A percentile compares a stretch with the other conserved stretches of the same genome.
Conservation (phyloP, 2,888 invertebrate species). For the Rhamnusium bicolor region DNA sequence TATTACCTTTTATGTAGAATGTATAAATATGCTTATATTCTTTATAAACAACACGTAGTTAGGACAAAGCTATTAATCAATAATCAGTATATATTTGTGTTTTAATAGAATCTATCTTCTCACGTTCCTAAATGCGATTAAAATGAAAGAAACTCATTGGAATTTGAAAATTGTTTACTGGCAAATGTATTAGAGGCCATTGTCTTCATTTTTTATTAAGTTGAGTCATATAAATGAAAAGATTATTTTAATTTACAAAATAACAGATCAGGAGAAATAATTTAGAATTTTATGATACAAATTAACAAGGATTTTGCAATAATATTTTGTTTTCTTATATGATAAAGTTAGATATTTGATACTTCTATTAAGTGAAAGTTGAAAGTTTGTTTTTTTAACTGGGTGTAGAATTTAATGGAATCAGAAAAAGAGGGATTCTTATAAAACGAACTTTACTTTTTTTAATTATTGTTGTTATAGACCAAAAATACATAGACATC, state of each 20-base stretch:
- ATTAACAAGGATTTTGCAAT: too few relatives aligned
- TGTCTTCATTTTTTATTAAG: not conserved
- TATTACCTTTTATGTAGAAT: not conserved
- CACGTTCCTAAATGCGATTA: not conserved
- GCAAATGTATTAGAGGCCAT: not conserved
- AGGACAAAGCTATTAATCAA: not conserved
- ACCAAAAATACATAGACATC: too few relatives aligned
- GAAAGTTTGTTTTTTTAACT: too few relatives aligned
- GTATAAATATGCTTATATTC: not conserved
- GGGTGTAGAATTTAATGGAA: too few relatives aligned
- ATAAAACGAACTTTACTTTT: too few relatives aligned
- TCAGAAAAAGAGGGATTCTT: too few relatives aligned
- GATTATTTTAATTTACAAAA: not conserved
- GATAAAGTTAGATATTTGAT: too few relatives aligned
- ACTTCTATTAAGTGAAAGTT: too few relatives aligned
- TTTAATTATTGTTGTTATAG: too few relatives aligned
- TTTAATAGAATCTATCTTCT: not conserved
- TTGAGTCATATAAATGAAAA: not conserved
- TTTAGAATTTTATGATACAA: not conserved
- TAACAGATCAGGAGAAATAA: not conserved
- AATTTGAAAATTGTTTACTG: not conserved
- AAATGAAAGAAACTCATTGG: not conserved
- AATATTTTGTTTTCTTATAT: too few relatives aligned
- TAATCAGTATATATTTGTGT: not conserved
- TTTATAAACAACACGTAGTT: not conserved